A percentile compares a stretch with the other conserved stretches of the same genome.
These are phyloP conservation scores for Gorilla gorilla DNA, from an alignment of 2,113 vertebrate species.

Conservation along the genomic window DNA sequence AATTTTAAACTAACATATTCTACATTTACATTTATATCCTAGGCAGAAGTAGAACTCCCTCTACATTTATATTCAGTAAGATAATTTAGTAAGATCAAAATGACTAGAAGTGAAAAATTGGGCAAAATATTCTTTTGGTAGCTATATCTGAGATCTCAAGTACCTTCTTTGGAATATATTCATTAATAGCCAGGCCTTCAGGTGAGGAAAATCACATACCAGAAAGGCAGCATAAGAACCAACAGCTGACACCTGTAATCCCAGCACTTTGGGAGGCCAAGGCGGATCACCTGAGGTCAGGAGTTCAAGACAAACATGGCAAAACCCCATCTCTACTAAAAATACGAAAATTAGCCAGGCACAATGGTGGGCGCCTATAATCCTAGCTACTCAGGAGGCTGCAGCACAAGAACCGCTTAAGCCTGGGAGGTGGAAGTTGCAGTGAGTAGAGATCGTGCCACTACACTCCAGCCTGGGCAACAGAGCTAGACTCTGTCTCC, in stretches of 20 bases:
- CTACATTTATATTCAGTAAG: background rate
- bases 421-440: no score
- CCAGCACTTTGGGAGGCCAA: no score
- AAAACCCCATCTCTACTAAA: no score
- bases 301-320: no score
- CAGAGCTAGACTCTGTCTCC: no score
- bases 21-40: background rate
- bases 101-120: background rate
- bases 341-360: no score
- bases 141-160: background rate
- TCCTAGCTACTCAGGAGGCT: no score
- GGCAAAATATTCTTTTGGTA: background rate
- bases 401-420: no score
- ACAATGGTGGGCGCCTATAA: no score
- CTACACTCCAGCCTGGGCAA: no score
- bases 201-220: background rate
- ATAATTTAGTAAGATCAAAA: constrained; percentile 30
- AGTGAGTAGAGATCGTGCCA: no score
- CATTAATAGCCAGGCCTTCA: background rate
- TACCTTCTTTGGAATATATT: background rate
- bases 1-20: constrained; percentile 15
- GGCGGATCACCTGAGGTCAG: no score
- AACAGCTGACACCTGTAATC: background rate
- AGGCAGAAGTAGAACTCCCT: background rate
- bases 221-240: background rate